Conservation (phyloP, 2,888 invertebrate genomes). For the Agrilus biguttatus region DNA sequence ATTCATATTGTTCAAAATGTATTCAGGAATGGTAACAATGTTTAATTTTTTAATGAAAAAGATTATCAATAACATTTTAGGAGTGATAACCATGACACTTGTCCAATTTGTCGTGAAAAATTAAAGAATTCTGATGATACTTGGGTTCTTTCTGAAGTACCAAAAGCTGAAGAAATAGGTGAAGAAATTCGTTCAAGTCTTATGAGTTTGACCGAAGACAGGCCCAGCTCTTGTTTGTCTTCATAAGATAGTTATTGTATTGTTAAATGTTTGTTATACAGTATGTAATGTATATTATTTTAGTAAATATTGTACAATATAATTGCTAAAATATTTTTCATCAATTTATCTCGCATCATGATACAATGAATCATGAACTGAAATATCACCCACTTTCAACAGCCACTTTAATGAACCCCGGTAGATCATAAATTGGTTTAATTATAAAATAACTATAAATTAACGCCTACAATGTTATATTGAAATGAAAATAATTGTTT, state of each 20-base stretch:
- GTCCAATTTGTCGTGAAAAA: constrained; percentile 52
- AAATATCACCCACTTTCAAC: no score
- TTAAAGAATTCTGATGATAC: constrained; percentile 48
- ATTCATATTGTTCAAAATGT: constrained; percentile 54
- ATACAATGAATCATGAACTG: no score
- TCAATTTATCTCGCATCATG: no score
- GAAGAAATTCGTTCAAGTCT: constrained; percentile 35
- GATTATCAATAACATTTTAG: constrained; percentile 23
- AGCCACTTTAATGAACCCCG: no score
- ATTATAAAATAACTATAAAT: no score
- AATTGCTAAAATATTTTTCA: no score
- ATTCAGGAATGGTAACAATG: constrained; percentile 51
- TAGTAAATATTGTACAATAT: no score
- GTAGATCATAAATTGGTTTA: no score
- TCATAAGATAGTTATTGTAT: constrained; percentile 3
- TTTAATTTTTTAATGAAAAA: background rate
- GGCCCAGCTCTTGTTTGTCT: constrained; percentile 7
- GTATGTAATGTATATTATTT: no score
- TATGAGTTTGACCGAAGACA: constrained; percentile 24
- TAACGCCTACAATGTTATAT: no score
- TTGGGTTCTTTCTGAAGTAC: constrained; percentile 48
- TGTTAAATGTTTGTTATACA: no score
- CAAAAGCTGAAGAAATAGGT: constrained; percentile 41
- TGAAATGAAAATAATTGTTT: no score
- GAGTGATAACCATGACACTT: constrained; percentile 54